Evolutionary conservation across 2,888 invertebrate species (phyloP), one percentile per base, ranked within the genome.

Genomic region (Diarsia dahlii): DNA sequence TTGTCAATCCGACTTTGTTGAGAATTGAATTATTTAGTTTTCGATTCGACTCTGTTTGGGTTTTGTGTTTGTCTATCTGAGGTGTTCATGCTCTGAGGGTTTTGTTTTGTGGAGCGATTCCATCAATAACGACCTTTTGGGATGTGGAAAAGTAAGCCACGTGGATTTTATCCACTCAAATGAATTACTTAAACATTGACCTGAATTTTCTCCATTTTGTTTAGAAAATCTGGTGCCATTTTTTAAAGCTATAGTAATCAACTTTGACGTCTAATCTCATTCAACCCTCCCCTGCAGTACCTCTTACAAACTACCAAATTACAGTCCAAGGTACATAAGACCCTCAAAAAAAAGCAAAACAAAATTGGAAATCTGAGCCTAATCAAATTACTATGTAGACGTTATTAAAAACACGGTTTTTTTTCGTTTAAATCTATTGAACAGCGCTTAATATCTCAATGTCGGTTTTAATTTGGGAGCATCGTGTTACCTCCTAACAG

Each of bases 11-110:
- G 91, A 95, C 92, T 96, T 94, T 93, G 94, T 93, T 90, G 89
- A 84, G 87, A 95, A 96, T 95, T 95, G 92, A 94, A 95, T 96
- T 96, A 96, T 96, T 95, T 95, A 95, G 96, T 96, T 96, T 93
- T 84, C 95, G 95, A 95, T 95, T 93, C 94, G 93, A 92, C 91
- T 93, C 90, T 91, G 93, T 94, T 87, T 93, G 93, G 93, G 90
- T 92, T 91, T 91, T 90, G 89, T 90, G 92, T 93, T 93, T 93
- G 92, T 87, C 81, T 88, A 87, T 81, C 84, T 84, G 85, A 88
- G 88, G 88, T 93, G 93, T 94, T 92, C 89, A 89, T 90, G 93
- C 90, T 92, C 86, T 87, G 91, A 74, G 88, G 89, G 84, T 85
- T 92, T 91, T 90, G 90, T 92, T 90, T 90, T 78, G 84, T 80